Base-by-base conservation (phyloP, 2,888 invertebrate species). In the Arrhopalites spinosus region DNA sequence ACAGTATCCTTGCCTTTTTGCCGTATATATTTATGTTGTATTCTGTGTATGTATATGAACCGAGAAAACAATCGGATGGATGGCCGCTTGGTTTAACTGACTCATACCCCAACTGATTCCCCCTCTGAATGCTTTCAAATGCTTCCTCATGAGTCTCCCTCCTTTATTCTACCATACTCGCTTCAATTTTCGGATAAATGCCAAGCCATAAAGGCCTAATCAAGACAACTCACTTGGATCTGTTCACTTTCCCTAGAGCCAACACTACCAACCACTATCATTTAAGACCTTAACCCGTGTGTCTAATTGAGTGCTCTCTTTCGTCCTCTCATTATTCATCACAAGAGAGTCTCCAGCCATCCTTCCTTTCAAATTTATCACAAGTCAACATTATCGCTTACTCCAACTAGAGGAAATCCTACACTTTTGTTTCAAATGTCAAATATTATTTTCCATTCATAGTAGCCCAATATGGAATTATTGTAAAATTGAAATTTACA, bases 161-260 rank as follows among this genome's bases (percentile, higher is more conserved):
- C 15, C 15, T n/a, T 56, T 23, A 17, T 56, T 13, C 23, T 56
- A 20, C 64, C 29, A 64, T 36, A 36, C 36, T 64, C 64, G 36
- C 13, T 66, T 43, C 66, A 66, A 43, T 66, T 66, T 66, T 66
- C 66, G 66, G 66, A 66, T 66, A 66, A 66, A 66, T 66, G 66
- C 66, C 66, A 66, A 36, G 45, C 66, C 66, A 66, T 66, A 66
- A 66, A 66, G 45, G 66, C 43, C 66, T 66, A 66, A 66, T 66
- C 66, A 66, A 45, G 45, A 36, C 66, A 43, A 43, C 66, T 66
- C 25, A 13, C 43, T 66, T 17, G 11, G 20, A 23, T 66, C 66
- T 66, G 36, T 66, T 66, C 66, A 45, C 20, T 66, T 45, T 66
- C 45, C 45, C 66, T 11, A 59, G 25, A 27, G 59, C 25, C 25